These are phyloP conservation scores for Crotalus tigris DNA, from an alignment of 2,113 vertebrate species.

Conservation along the genomic window DNA sequence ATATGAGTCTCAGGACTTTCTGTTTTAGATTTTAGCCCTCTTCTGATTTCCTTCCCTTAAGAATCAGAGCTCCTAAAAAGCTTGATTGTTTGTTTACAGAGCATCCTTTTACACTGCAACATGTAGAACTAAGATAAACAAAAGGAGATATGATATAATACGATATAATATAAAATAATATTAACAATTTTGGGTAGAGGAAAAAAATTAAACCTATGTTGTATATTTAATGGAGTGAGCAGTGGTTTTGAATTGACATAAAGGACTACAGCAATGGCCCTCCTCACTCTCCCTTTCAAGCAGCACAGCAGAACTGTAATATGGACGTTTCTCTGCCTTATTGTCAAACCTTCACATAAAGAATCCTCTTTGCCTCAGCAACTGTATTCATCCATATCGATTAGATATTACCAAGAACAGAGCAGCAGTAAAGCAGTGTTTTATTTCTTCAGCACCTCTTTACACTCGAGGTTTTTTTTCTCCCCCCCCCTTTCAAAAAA, in stretches of 20 bases:
- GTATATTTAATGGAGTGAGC: not conserved
- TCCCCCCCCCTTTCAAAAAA: not conserved
- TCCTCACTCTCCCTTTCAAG: not conserved
- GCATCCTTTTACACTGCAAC: not conserved
- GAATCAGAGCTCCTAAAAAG: not conserved
- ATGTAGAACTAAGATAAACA: not conserved
- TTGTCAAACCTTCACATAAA: not conserved
- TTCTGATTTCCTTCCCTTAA: not conserved
- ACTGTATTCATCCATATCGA: not conserved
- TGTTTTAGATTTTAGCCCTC: not conserved
- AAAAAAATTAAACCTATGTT: not conserved
- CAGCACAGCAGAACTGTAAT: not conserved
- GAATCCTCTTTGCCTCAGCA: not conserved
- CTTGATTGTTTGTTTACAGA: not conserved
- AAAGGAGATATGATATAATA: not conserved
- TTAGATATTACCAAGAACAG: not conserved
- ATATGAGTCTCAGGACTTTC: not conserved
- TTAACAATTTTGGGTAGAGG: not conserved
- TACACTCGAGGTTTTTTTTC: not conserved
- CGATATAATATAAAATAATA: not conserved
- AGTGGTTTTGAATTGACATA: not conserved
- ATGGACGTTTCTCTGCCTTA: not conserved
- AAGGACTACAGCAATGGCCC: not conserved
- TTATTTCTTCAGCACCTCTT: not conserved
- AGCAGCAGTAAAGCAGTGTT: not conserved